Base-by-base conservation (phyloP, 2,888 invertebrate genomes). In the Disparrhopalites patrizii region DNA sequence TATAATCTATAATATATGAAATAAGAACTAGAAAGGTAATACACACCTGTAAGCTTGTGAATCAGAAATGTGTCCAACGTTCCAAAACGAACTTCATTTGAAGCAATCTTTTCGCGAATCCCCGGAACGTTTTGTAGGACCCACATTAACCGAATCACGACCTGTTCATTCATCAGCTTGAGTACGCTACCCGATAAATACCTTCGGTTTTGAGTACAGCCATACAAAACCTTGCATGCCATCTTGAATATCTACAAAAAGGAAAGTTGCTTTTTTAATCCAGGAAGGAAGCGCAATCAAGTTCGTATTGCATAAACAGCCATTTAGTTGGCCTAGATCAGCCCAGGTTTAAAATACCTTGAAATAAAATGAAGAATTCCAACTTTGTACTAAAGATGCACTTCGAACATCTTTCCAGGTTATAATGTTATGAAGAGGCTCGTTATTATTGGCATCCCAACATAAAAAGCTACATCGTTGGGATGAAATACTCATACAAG, bases 61-160 rank as follows among this genome's bases (percentile, higher is more conserved):
- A 84, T 70, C 56, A 98, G 82, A 94, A 95, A 99, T 0, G 94
- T 91, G 78, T 98, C 98, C 62, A 98, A 81, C 1, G 93, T 90
- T 5, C 94, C 91, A 79, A 92, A 90, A 71, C 86, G 83, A 40
- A 86, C 84, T 56, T 78, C 76, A 69, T 80, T 78, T 4, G 87
- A 80, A 1, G 88, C 89, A 38, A 75, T 72, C 65, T 73, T 75
- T 71, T 83, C 80, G 77, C 85, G 85, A 68, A 95, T 81, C 54
- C 84, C 84, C 13, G 85, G 81, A 67, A 90, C 83, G 76, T 92
- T 87, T 74, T 88, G 82, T 36, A 94, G 79, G 27, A 86, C 87
- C 90, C 93, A 93, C 62, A 86, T 79, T 65, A 96, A 81, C 66
- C 93, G 82, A 74, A 90, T 81, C 0, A 88, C 87, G 20, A 90